Conservation (phyloP, 2,888 invertebrate genomes). For the Megaustenia siamemsis region DNA sequence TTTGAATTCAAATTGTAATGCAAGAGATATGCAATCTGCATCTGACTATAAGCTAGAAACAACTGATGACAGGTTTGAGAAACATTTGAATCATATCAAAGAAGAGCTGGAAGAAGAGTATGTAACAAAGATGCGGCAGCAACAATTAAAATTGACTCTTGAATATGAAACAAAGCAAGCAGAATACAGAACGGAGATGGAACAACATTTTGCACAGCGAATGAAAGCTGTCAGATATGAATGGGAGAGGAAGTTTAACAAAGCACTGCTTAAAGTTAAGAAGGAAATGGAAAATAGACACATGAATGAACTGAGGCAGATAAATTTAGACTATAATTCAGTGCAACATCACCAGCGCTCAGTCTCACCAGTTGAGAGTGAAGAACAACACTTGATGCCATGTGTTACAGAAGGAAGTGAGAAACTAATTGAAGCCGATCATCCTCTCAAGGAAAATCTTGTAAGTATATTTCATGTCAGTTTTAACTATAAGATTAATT, state of each 20-base stretch:
- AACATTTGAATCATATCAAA: conserved; percentile 62
- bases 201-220: conserved; percentile 64
- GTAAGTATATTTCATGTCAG: too few species aligned
- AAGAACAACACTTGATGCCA: conserved; percentile 28
- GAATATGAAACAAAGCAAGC: conserved; percentile 63
- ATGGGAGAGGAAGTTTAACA: conserved; percentile 72
- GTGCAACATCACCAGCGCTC: neutral
- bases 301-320: conserved; percentile 53
- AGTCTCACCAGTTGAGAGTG: conserved; percentile 3
- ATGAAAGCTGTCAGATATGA: conserved; percentile 66
- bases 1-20: conserved; percentile 20
- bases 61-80: conserved; percentile 11
- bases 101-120: conserved; percentile 72
- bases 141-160: conserved; percentile 64
- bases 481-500: too few species aligned
- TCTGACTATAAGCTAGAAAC: neutral
- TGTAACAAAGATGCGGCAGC: conserved; percentile 62
- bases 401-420: conserved; percentile 41
- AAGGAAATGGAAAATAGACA: conserved; percentile 61
- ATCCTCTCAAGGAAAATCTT: conserved; percentile 68
- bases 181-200: conserved; percentile 62
- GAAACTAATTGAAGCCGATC: conserved; percentile 57
- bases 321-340: conserved; percentile 19
- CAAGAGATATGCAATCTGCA: neutral
- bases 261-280: conserved; percentile 70